phyloP scores from a whole-genome alignment of 2,888 invertebrate genomes.

The Petrophora chlorosata region DNA sequence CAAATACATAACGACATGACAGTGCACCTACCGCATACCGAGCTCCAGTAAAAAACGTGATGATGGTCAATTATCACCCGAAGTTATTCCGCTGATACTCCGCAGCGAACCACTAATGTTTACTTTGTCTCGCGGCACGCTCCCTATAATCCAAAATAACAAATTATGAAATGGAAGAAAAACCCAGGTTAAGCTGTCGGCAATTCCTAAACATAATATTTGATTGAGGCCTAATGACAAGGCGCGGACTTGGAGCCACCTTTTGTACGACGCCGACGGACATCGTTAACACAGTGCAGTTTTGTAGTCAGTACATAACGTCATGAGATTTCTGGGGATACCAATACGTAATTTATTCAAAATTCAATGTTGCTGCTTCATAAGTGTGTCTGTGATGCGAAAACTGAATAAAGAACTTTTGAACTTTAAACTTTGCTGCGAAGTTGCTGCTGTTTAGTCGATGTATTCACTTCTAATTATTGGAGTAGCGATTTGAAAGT shows the following conservation, averaged over 20 bases:
- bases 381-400: too few species aligned
- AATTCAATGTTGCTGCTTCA: too few species aligned
- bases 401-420: too few species aligned
- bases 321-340: background rate
- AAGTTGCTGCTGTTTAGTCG: too few species aligned
- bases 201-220: slow-evolving; percentile 82
- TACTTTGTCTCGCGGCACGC: slow-evolving; percentile 80
- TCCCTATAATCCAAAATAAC: slow-evolving; percentile 80
- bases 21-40: slow-evolving; percentile 47
- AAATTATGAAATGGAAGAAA: slow-evolving; percentile 82
- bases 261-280: slow-evolving; percentile 78
- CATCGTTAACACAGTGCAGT: slow-evolving; percentile 50
- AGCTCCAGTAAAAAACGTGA: slow-evolving; percentile 45
- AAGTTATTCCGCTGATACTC: slow-evolving; percentile 49
- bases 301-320: slow-evolving; percentile 6
- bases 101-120: slow-evolving; percentile 59
- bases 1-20: slow-evolving; percentile 41
- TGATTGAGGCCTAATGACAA: slow-evolving; percentile 82
- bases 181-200: slow-evolving; percentile 81
- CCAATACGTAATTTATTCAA: too few species aligned
- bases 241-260: slow-evolving; percentile 75
- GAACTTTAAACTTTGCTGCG: too few species aligned
- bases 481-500: too few species aligned
- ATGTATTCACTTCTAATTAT: too few species aligned
- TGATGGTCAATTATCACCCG: slow-evolving; percentile 60